A percentile compares a stretch with the other conserved stretches of the same genome.
Evolutionary conservation across 2,113 vertebrate species (phyloP).

Genomic region (Triplophysa dalaica): DNA sequence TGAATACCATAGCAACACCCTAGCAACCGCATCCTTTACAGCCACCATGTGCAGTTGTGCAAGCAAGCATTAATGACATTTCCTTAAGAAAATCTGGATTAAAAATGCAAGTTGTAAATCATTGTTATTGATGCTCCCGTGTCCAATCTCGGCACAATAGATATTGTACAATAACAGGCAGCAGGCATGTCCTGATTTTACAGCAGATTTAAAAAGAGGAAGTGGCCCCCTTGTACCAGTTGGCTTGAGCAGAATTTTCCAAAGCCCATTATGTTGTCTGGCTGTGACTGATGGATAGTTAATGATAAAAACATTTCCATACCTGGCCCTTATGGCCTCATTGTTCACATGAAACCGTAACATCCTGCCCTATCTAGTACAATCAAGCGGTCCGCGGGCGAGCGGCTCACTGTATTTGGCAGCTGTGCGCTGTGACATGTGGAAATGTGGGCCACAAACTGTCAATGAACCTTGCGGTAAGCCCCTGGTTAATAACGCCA

Average conservation of each 20-base stretch:
- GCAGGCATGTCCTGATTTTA: constrained; percentile 30
- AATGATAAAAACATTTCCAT: constrained; percentile 54
- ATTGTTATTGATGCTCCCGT: neutral
- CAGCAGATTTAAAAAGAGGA: constrained; percentile 14
- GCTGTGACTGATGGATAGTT: constrained; percentile 39
- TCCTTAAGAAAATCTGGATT: neutral
- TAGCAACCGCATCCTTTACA: too few relatives aligned
- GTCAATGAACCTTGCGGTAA: constrained; percentile 16
- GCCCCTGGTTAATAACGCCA: constrained; percentile 20
- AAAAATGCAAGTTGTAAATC: neutral
- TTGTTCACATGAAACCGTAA: constrained; percentile 48
- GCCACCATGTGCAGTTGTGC: too few relatives aligned
- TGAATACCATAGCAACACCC: neutral
- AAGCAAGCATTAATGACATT: too few relatives aligned
- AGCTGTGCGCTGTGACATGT: constrained; percentile 16
- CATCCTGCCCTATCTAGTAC: constrained; percentile 46
- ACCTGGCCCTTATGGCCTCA: constrained; percentile 47
- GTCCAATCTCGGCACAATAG: neutral
- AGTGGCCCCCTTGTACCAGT: constrained; percentile 25
- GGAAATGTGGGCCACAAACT: constrained; percentile 33
- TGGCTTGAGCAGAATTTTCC: constrained; percentile 43
- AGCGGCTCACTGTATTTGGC: constrained; percentile 27
- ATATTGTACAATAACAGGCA: constrained; percentile 16
- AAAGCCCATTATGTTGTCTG: constrained; percentile 44
- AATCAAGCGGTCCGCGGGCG: constrained; percentile 33